These are phyloP conservation scores for Spialia ferax DNA, from an alignment of 2,888 invertebrate species.

Conservation along the genomic window DNA sequence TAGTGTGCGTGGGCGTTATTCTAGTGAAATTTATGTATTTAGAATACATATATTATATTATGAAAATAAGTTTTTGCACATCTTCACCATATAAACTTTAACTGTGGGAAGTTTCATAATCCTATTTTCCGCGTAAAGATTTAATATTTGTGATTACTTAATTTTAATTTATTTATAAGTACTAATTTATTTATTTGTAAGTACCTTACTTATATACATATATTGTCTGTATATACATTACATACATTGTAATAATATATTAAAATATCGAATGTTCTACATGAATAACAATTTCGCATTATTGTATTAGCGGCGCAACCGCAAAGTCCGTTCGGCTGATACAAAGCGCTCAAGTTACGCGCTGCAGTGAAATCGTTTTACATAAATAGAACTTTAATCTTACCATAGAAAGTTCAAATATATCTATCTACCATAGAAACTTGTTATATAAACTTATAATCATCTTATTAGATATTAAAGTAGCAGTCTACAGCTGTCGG, in stretches of 20 bases:
- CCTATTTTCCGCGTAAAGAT: too few species aligned
- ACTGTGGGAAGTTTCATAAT: too few species aligned
- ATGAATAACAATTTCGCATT: slow-evolving; percentile 39
- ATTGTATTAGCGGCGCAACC: slow-evolving; percentile 55
- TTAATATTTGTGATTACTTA: too few species aligned
- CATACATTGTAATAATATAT: background rate
- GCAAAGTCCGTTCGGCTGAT: slow-evolving; percentile 65
- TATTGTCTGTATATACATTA: too few species aligned
- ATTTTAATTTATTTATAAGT: too few species aligned
- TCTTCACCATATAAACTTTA: too few species aligned
- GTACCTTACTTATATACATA: too few species aligned
- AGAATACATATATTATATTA: too few species aligned
- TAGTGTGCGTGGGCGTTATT: too few species aligned
- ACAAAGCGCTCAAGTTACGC: slow-evolving; percentile 59
- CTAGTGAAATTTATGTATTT: too few species aligned
- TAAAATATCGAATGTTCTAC: slow-evolving; percentile 34
- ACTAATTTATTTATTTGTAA: too few species aligned
- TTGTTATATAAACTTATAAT: slow-evolving; percentile 8
- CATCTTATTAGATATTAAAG: background rate
- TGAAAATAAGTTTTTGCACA: too few species aligned
- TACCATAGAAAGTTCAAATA: slow-evolving; percentile 51
- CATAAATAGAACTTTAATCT: slow-evolving; percentile 60
- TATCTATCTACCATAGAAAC: background rate
- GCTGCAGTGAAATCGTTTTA: slow-evolving; percentile 64
- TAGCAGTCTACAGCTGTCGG: background rate